Percentiles rank a stretch among this genome's conserved stretches.
phyloP scores from a whole-genome alignment of 2,888 invertebrate genomes.

The Cryptocheilus praepositus region DNA sequence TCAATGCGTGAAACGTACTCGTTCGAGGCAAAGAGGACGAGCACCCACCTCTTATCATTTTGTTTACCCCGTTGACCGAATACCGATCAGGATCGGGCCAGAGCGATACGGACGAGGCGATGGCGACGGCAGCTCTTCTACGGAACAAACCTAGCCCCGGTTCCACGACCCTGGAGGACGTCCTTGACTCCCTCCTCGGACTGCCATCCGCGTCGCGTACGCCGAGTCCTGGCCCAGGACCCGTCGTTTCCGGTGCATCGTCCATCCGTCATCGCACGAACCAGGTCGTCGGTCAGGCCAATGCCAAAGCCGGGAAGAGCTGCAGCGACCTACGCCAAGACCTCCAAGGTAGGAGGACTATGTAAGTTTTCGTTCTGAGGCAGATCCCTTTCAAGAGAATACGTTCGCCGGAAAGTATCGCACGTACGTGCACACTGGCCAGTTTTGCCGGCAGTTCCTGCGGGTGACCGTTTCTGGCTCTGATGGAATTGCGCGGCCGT shows the following conservation, averaged over 20 bases:
- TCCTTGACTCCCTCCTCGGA: constrained; percentile 93
- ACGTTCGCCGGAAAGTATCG: neutral
- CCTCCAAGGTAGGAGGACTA: constrained; percentile 84
- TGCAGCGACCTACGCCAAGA: constrained; percentile 74
- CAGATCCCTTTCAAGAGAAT: constrained; percentile 43
- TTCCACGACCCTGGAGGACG: constrained; percentile 94
- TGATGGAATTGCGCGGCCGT: no score
- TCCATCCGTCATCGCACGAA: constrained; percentile 65
- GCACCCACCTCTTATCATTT: constrained; percentile 18
- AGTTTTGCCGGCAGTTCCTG: no score
- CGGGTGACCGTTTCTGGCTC: no score
- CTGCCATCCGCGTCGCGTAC: constrained; percentile 86
- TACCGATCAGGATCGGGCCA: constrained; percentile 67
- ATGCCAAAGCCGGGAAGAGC: constrained; percentile 70
- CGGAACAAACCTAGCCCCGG: constrained; percentile 78
- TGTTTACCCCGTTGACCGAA: constrained; percentile 4
- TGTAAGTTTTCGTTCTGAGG: constrained; percentile 84
- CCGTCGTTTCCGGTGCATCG: constrained; percentile 64
- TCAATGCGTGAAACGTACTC: constrained; percentile 12
- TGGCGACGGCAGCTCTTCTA: constrained; percentile 70
- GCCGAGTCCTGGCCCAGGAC: constrained; percentile 80
- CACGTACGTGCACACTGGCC: no score
- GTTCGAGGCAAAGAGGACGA: constrained; percentile 46
- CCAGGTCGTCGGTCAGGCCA: constrained; percentile 55
- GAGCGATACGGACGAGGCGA: constrained; percentile 72